Evolutionary conservation across 92 coral and sea anemone genomes (phyloP).

Genomic region (Blastomussa wellsi): DNA sequence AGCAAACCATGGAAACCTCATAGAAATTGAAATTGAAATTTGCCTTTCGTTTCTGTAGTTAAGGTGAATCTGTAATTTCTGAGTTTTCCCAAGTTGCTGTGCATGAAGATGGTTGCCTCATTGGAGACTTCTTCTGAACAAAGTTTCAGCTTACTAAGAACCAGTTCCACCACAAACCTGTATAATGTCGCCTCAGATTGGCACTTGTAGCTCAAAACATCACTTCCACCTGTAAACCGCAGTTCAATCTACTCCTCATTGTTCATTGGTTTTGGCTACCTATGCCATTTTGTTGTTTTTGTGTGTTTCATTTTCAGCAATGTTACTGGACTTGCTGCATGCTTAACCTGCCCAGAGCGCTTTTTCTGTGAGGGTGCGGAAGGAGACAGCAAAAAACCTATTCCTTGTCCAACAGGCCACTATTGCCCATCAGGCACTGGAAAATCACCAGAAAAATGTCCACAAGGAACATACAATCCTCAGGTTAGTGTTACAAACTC

Average conservation of each 20-base stretch:
- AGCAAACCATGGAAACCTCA: too few species aligned
- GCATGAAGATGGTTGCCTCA: neutral
- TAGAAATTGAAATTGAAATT: too few species aligned
- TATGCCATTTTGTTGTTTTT: neutral
- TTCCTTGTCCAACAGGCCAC: constrained; percentile 81
- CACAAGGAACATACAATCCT: constrained; percentile 89
- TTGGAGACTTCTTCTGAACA: too few species aligned
- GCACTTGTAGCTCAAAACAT: neutral
- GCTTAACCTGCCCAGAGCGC: constrained; percentile 83
- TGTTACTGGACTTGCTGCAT: constrained; percentile 84
- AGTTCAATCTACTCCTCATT: too few species aligned
- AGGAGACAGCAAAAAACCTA: constrained; percentile 51
- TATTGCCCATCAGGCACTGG: constrained; percentile 89
- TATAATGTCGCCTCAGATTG: neutral
- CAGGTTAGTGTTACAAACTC: constrained; percentile 57
- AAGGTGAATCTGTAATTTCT: neutral
- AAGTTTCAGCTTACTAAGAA: neutral
- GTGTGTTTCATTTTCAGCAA: constrained; percentile 59
- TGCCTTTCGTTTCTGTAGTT: neutral
- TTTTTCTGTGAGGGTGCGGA: constrained; percentile 74
- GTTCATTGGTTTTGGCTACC: too few species aligned
- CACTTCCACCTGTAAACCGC: neutral
- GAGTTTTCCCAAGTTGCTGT: too few species aligned
- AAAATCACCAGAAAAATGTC: constrained; percentile 71
- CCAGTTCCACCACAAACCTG: neutral